Conservation (phyloP, 2,113 vertebrate species). For the Astur gentilis region DNA sequence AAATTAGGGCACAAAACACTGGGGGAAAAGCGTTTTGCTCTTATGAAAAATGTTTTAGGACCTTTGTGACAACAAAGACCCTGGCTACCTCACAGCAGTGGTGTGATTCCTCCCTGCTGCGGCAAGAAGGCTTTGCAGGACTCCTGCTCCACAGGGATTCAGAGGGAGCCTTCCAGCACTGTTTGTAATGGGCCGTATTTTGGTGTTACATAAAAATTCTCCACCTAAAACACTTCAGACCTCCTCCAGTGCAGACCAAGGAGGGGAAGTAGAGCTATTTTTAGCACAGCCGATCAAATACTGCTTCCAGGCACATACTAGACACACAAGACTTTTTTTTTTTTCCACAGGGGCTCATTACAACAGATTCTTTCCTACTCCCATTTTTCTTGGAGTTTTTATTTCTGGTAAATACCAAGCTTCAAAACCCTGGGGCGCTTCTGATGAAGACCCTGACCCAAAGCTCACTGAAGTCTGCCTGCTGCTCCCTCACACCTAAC, state of each 20-base stretch:
- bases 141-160: not conserved
- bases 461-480: not conserved
- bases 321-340: not conserved
- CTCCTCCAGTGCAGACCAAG: not conserved
- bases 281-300: not conserved
- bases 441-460: not conserved
- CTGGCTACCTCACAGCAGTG: accelerated
- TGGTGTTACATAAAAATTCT: not conserved
- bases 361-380: not conserved
- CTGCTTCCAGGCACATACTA: not conserved
- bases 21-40: not conserved
- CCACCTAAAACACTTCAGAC: not conserved
- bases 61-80: not conserved
- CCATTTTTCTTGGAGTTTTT: not conserved
- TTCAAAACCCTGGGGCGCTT: not conserved
- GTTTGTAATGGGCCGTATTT: accelerated
- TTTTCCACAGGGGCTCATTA: not conserved
- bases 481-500: not conserved
- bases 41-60: not conserved
- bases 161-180: not conserved
- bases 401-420: not conserved
- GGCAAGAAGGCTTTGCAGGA: not conserved
- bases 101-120: not conserved
- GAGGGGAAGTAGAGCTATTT: not conserved
- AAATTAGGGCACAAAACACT: not conserved